These are phyloP conservation scores for Merodon equestris DNA, from an alignment of 2,888 invertebrate species.

Conservation along the genomic window DNA sequence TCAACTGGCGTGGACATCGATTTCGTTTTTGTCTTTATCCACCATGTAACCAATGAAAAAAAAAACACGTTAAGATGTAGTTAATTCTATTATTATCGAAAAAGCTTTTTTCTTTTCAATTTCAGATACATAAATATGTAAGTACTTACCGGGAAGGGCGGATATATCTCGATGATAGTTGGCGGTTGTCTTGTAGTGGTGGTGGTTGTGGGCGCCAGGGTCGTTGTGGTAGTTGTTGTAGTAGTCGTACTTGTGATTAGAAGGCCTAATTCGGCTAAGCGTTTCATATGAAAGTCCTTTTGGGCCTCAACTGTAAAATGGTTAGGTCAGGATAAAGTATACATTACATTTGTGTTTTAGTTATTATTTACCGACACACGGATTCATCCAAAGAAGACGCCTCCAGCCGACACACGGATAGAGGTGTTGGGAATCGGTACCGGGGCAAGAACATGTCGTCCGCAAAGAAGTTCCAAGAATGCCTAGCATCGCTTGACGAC, in stretches of 20 bases:
- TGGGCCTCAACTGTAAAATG: constrained; percentile 87
- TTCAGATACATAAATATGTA: too few species aligned
- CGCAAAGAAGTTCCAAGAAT: constrained; percentile 94
- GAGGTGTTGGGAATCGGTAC: constrained; percentile 89
- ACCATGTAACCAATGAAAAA: constrained; percentile 15
- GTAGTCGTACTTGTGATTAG: constrained; percentile 79
- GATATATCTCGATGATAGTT: constrained; percentile 76
- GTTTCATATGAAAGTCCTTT: constrained; percentile 89
- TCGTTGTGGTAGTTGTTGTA: constrained; percentile 79
- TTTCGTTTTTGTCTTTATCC: constrained; percentile 71
- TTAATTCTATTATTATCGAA: constrained; percentile 21
- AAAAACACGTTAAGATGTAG: constrained; percentile 9
- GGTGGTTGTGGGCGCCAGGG: constrained; percentile 79
- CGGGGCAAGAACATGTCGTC: constrained; percentile 92
- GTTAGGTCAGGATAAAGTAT: background rate
- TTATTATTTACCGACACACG: constrained; percentile 91
- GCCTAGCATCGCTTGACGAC: constrained; percentile 90
- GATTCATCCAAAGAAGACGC: constrained; percentile 92
- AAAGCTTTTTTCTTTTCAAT: constrained; percentile 14
- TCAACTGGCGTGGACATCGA: constrained; percentile 77
- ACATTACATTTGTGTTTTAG: constrained; percentile 1
- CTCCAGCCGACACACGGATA: constrained; percentile 96
- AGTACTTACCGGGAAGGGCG: constrained; percentile 71
- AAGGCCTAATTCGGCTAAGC: constrained; percentile 80
- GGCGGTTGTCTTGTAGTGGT: constrained; percentile 71